Base-by-base conservation (phyloP, 1,140 invertebrate species). In the Procambarus clarkii region DNA sequence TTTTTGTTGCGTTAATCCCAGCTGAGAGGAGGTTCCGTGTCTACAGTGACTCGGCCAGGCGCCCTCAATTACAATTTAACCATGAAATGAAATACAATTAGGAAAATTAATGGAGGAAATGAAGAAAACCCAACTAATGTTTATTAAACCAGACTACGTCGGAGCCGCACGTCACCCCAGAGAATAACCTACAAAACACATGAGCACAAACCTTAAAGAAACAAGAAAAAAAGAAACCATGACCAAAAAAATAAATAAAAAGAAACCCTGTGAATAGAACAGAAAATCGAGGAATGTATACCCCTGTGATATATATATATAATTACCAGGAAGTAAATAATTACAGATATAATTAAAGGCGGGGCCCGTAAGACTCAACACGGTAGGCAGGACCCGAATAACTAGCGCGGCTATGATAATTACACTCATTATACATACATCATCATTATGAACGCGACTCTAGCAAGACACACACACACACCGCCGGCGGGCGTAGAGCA, bases 261-360 rank as follows among this genome's bases (percentile, higher is more conserved):
- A 78, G 76, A 48, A 77, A 78, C 13, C 44, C n/a, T 11, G 45
- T 34, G 78, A 50, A 50, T 11, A 80, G n/a, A 80, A 3, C 11
- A 3, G 46, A 15, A 21, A 80, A 80, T 80, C 46, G 78, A 15
- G 78, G 48, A 50, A 80, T 80, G 7, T 74, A 74, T 74, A 7
- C 21, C 45, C 21, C 45, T 64, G 44, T 58, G 85, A 76, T 86
- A 64, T 24, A 34, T n/a, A n/a, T n/a, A n/a, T 77, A 78, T 79
- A 81, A 81, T 88, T 82, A 88, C 50, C 60, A 88, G 78, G 86
- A 88, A 82, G 79, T 81, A 48, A 74, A 88, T 88, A 81, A 88
- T 88, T 81, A 71, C 78, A 88, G 18, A n/a, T 81, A 71, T 88
- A 88, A 88, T 88, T 88, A 88, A 64, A 64, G 60, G 15, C 45